Conservation (phyloP, 2,888 invertebrate genomes). For the Drosophila rellima region DNA sequence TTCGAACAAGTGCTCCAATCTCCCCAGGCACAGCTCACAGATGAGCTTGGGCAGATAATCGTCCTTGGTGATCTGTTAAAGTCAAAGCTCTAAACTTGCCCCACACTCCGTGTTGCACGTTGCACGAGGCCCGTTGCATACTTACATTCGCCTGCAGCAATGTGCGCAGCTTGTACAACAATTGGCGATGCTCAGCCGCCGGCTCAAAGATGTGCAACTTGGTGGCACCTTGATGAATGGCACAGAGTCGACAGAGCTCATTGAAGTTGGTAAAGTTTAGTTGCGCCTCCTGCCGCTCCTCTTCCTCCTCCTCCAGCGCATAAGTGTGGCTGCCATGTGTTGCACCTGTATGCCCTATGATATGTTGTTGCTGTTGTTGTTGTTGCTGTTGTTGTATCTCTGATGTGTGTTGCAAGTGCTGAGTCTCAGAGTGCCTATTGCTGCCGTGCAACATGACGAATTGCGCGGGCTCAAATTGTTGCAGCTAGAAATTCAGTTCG, state of each 20-base stretch:
- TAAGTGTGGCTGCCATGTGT: constrained; percentile 50
- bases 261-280: constrained; percentile 90
- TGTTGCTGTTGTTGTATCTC: constrained; percentile 76
- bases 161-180: constrained; percentile 90
- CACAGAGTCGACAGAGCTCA: constrained; percentile 90
- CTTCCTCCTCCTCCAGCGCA: constrained; percentile 73
- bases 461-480: constrained; percentile 33
- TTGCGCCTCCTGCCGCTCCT: constrained; percentile 85
- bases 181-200: constrained; percentile 90
- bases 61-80: constrained; percentile 89
- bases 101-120: background rate
- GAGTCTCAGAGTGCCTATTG: constrained; percentile 52
- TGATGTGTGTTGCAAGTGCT: constrained; percentile 53
- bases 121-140: constrained; percentile 18
- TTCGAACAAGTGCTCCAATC: constrained; percentile 90
- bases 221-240: constrained; percentile 89
- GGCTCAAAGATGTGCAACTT: constrained; percentile 90
- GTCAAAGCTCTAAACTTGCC: background rate
- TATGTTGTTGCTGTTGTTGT: constrained; percentile 22
- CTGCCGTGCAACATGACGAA: constrained; percentile 82
- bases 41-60: constrained; percentile 91
- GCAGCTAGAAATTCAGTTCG: background rate
- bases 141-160: constrained; percentile 90
- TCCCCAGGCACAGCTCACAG: constrained; percentile 89
- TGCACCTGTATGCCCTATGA: constrained; percentile 46